Percentiles rank a stretch among this genome's conserved stretches.
phyloP scores from a whole-genome alignment of 2,113 vertebrate genomes.

The Grantiella picta region DNA sequence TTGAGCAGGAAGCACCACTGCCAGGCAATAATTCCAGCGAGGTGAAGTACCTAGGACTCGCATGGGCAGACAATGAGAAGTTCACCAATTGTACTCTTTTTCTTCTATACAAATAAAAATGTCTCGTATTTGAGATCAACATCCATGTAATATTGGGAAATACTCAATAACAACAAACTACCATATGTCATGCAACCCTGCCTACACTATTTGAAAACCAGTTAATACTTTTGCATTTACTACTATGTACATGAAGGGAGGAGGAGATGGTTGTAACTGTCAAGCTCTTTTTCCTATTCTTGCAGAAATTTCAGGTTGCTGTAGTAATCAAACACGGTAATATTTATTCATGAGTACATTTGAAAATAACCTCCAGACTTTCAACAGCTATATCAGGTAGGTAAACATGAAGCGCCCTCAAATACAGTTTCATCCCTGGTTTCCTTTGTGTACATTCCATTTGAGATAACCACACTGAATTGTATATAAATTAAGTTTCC shows the following conservation, averaged over 20 bases:
- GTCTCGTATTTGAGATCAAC: not conserved
- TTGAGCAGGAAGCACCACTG: not conserved
- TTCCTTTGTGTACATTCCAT: not conserved
- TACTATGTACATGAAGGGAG: not conserved
- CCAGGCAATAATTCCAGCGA: not conserved
- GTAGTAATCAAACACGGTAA: not conserved
- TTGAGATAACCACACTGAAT: not conserved
- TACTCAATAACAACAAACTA: slow-evolving; percentile 37
- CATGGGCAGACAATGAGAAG: not conserved
- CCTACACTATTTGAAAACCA: slow-evolving; percentile 43
- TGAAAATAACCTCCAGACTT: slow-evolving; percentile 5
- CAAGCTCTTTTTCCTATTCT: not conserved
- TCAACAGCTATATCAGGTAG: not conserved
- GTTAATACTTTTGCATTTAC: slow-evolving; percentile 39
- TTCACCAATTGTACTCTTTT: not conserved
- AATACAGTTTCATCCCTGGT: not conserved
- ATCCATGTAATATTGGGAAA: not conserved
- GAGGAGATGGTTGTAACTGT: not conserved
- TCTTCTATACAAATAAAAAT: not conserved
- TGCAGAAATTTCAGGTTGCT: not conserved
- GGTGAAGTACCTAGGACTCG: not conserved
- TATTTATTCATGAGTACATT: not conserved
- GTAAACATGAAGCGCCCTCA: not conserved
- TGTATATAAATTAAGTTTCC: not conserved
- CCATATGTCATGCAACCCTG: slow-evolving; percentile 57